These are phyloP conservation scores for Cyphotilapia sp. DNA, from an alignment of 2,113 vertebrate genomes.

Conservation along the genomic window DNA sequence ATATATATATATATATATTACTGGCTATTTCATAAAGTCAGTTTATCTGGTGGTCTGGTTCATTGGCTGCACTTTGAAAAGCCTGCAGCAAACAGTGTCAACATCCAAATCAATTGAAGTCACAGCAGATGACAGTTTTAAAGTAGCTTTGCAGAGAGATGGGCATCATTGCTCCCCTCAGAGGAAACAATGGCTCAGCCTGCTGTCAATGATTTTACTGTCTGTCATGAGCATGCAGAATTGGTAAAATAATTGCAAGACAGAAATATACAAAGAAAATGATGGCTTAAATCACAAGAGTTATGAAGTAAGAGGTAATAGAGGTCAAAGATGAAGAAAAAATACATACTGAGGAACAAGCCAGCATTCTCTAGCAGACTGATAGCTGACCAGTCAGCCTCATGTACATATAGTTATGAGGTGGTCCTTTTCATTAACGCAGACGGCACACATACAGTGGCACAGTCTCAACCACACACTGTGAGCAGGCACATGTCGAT, in stretches of 20 bases:
- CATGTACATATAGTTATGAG: background rate
- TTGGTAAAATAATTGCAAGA: background rate
- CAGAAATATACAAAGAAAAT: background rate
- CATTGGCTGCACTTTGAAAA: no score
- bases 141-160: background rate
- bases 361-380: background rate
- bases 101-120: no score
- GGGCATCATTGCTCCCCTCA: background rate
- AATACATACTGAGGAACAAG: background rate
- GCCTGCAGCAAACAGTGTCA: no score
- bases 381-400: background rate
- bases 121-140: background rate
- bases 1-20: rapidly evolving
- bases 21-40: background rate
- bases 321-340: background rate
- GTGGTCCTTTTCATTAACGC: background rate
- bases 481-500: background rate
- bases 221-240: background rate
- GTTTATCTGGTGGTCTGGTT: no score
- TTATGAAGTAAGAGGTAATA: background rate
- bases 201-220: background rate
- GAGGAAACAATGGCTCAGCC: background rate
- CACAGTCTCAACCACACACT: background rate
- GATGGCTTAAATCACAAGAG: background rate
- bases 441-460: background rate